Evolutionary conservation across 2,888 invertebrate species (phyloP), one percentile per base, ranked within the genome.

Genomic region (Drosophila niveifrons): DNA sequence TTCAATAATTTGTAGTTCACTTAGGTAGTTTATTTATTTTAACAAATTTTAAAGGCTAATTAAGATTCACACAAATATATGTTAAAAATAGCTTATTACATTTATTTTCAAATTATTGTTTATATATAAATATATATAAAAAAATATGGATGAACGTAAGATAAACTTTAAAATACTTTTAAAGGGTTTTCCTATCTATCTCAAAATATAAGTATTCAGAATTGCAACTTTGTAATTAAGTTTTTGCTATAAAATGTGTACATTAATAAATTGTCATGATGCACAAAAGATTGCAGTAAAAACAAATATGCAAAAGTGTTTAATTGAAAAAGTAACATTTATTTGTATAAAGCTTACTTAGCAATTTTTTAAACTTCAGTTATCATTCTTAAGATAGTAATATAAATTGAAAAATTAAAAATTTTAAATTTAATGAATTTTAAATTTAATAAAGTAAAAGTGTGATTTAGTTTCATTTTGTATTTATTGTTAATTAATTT

Each of bases 341-440:
- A 46, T 59, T 36, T 70, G 23, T 51, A 62, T 67, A 50, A 76
- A 73, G 13, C 67, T 68, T 57, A 65, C 34, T 68, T 71, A 51
- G 44, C 34, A 1, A 0, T 13, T 13, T 13, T 13, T 18, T 18
- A 59, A 73, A 52, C 62, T 39, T 75, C 57, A 78, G 66, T 56
- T 61, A 58, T 56, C 7, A 28, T 28, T 47, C 31, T 47, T 41
- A 34, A 53, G 23, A 43, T 28, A 13, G 11, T 0, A 41, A 15
- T 18, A 11, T 43, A 2, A 13, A 11, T 43, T 1, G 4, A 6
- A 1, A n/a, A 23, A 23, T 23, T 23, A 18, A 0, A 23, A 23
- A 6, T 23, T 4, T 6, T 23, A 23, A 23, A 4, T 23, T 4
- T 0, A 4, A 23, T 23, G 6, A 4, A 23, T 23, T 23, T 23